Base-by-base conservation (phyloP, 2,113 vertebrate species). In the Bufo bufo region DNA sequence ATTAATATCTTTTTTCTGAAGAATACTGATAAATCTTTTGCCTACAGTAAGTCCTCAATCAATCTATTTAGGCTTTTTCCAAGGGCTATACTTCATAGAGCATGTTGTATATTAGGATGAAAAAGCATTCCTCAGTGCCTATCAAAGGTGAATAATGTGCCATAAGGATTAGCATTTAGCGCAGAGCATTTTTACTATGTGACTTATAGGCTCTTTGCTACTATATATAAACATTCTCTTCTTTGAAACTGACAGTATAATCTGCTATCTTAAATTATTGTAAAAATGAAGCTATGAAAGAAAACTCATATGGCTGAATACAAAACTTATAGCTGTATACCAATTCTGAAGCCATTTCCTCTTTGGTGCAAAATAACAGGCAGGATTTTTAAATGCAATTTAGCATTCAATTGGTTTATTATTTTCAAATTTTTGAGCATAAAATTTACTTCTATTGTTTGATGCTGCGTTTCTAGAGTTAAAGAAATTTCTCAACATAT, bases 161-260 rank as follows among this genome's bases (percentile, higher is more conserved):
- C 71, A 80, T 56, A 87, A 82, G 80, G 87, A 88, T 88, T 84
- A 83, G 49, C 49, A 77, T 56, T 23, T 84, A 84, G 79, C 87
- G 54, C 47, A 83, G 16, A 74, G 80, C 80, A 83, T 77, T 88
- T 88, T 82, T 83, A 20, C 77, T 58, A 45, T 50, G 65, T 84
- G 87, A 84, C 50, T 88, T 88, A 88, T 88, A 52, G 69, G 69
- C 56, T 83, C 58, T 77, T 66, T 74, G 71, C 71, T 77, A 49
- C 80, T 84, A 69, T 82, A 83, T 74, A 88, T 88, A 88, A 84
- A 83, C 80, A 83, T 77, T 88, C 47, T 47, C 69, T 83, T 84
- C 80, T 83, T 84, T 88, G 49, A 59, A 77, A n/a, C 13, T 88
- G 87, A 88, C 87, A 88, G 45, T 8, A 74, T 84, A 84, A 88